These are phyloP conservation scores for Shinisaurus crocodilurus DNA, from an alignment of 2,113 vertebrate genomes.

Conservation along the genomic window DNA sequence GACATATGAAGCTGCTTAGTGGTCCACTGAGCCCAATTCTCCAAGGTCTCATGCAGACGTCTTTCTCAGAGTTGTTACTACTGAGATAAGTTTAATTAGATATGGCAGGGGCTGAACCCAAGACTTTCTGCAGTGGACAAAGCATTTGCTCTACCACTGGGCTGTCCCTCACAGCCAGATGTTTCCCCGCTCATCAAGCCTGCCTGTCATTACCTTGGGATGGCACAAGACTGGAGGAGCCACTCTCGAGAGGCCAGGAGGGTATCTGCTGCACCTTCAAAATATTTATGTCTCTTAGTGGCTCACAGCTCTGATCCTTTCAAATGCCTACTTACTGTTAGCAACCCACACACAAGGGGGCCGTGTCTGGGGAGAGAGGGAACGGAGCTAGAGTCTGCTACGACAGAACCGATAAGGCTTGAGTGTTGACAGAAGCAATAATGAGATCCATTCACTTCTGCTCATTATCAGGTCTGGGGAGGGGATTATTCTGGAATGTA, in stretches of 20 bases:
- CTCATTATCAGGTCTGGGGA: constrained; percentile 6
- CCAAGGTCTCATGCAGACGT: background rate
- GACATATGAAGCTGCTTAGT: background rate
- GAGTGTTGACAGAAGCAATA: constrained; percentile 36
- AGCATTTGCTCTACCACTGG: background rate
- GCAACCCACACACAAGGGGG: constrained; percentile 7
- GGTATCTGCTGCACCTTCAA: constrained; percentile 29
- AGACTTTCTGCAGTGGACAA: background rate
- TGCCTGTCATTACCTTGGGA: constrained; percentile 17
- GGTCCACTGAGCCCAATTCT: background rate
- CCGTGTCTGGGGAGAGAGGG: background rate
- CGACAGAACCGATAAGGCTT: constrained; percentile 27
- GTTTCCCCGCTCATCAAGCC: background rate
- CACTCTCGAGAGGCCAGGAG: constrained; percentile 26
- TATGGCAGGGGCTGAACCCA: background rate
- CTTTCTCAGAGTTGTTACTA: background rate
- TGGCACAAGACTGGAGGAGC: background rate
- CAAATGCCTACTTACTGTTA: constrained; percentile 4
- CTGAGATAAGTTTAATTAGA: background rate
- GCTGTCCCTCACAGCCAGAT: background rate
- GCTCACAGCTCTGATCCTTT: constrained; percentile 15
- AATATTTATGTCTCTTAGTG: constrained; percentile 28
- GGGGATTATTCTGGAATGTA: constrained; percentile 11
- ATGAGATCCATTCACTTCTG: constrained; percentile 27
- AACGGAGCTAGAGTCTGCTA: constrained; percentile 1